Conservation (phyloP, 2,797 vertebrate species). For the Distichodus sexfasciatus region DNA sequence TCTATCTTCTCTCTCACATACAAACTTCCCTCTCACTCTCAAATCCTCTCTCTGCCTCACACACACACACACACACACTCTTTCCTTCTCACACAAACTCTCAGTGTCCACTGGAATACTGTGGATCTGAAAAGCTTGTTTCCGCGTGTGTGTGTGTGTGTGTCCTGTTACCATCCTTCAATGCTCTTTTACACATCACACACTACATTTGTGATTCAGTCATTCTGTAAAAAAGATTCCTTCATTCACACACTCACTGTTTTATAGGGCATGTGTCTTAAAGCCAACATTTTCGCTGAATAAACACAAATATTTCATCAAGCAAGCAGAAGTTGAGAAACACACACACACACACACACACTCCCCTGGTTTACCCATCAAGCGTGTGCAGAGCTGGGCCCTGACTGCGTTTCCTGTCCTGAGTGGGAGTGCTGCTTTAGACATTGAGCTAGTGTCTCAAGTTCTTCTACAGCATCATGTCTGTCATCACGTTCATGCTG, state of each 20-base stretch:
- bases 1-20: no score
- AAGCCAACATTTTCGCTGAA: no score
- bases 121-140: neutral
- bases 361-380: slow-evolving; percentile 46
- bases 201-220: no score
- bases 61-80: slow-evolving; percentile 5
- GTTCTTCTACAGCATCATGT: slow-evolving; percentile 5
- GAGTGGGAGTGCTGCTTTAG: slow-evolving; percentile 43
- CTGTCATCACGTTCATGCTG: slow-evolving; percentile 18
- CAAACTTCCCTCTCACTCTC: no score
- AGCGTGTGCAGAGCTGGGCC: neutral
- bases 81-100: no score
- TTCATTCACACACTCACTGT: no score
- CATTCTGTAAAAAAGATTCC: no score
- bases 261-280: no score
- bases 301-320: no score
- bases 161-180: neutral
- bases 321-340: no score
- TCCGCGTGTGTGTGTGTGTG: neutral
- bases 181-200: no score
- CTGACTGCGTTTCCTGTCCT: slow-evolving; percentile 22
- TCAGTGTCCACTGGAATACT: slow-evolving; percentile 13
- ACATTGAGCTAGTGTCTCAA: slow-evolving; percentile 31
- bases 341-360: slow-evolving; percentile 24
- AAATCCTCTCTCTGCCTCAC: slow-evolving; percentile 5